These are phyloP conservation scores for Colletes collaris DNA, from an alignment of 2,888 invertebrate species.

Conservation along the genomic window DNA sequence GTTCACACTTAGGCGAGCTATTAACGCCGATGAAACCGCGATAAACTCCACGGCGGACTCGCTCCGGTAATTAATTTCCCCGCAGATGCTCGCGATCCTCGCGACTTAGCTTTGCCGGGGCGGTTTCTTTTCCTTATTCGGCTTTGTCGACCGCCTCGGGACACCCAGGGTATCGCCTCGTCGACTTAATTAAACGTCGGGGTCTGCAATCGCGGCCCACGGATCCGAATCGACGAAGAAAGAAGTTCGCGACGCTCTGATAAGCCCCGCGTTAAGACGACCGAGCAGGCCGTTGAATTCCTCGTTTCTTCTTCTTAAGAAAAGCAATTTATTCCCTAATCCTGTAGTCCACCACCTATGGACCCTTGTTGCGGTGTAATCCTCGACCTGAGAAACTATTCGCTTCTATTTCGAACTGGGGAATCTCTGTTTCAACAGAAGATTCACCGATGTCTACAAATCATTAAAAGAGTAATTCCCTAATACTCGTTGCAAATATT, in stretches of 20 bases:
- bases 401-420: too few relatives aligned
- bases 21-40: slow-evolving; percentile 49
- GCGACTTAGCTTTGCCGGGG: slow-evolving; percentile 15
- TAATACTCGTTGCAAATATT: too few relatives aligned
- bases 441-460: too few relatives aligned
- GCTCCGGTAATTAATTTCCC: slow-evolving; percentile 44
- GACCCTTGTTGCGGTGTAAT: too few relatives aligned
- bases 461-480: too few relatives aligned
- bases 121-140: slow-evolving; percentile 40
- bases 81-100: slow-evolving; percentile 32
- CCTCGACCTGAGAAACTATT: too few relatives aligned
- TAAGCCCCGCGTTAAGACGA: not conserved
- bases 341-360: too few relatives aligned
- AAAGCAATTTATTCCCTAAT: too few relatives aligned
- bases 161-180: slow-evolving; percentile 26
- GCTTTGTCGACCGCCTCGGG: slow-evolving; percentile 36
- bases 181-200: slow-evolving; percentile 52
- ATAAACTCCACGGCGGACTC: slow-evolving; percentile 31
- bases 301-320: too few relatives aligned
- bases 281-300: not conserved
- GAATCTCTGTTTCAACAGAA: too few relatives aligned
- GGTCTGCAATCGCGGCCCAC: slow-evolving; percentile 1
- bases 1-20: slow-evolving; percentile 21
- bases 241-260: not conserved
- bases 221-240: slow-evolving; percentile 17